Base-by-base conservation (phyloP, 2,888 invertebrate species). In the Atrina japonica region DNA sequence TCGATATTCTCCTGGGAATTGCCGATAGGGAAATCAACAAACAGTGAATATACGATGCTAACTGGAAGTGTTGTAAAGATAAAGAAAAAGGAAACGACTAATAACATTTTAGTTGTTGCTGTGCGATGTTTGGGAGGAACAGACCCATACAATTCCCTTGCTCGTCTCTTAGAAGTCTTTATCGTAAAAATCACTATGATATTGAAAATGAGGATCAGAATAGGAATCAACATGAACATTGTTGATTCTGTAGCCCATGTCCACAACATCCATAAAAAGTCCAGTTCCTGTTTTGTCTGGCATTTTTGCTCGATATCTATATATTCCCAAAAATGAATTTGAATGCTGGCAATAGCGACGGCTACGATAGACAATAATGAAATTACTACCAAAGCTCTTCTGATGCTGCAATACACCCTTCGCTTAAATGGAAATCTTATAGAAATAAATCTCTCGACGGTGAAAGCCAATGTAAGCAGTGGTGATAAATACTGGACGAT, bases 391-490 rank as follows among this genome's bases (percentile, higher is more conserved):
- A 86, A 81, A 14, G 89, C 88, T 14, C 89, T 71, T 25, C 72
- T 71, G 2, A 83, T 83, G 1, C 88, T 88, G 67, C 89, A 89
- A 67, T 78, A 86, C 29, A 80, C 77, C 52, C 87, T 86, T 27
- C 89, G 65, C 73, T 84, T 82, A 50, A 87, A 86, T 7, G 90
- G 90, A 70, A 89, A 88, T 45, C 89, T 88, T 23, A 90, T 86
- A 5, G 89, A 86, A 29, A 90, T 88, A 72, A 88, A 90, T 21
- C 90, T 70, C 74, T 90, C 90, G 3, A 89, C 87, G 5, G 90
- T 90, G 71, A 90, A 90, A 1, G 85, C 90, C 11, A 90, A 81
- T 29, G 89, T 89, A 11, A 90, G 76, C n/a, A 89, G 72, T 0
- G 90, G 90, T 14, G 87, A 87, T 41, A 89, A 73, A 70, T 89